Base-by-base conservation (phyloP, 2,888 invertebrate species). In the Drosophila fungiperda region DNA sequence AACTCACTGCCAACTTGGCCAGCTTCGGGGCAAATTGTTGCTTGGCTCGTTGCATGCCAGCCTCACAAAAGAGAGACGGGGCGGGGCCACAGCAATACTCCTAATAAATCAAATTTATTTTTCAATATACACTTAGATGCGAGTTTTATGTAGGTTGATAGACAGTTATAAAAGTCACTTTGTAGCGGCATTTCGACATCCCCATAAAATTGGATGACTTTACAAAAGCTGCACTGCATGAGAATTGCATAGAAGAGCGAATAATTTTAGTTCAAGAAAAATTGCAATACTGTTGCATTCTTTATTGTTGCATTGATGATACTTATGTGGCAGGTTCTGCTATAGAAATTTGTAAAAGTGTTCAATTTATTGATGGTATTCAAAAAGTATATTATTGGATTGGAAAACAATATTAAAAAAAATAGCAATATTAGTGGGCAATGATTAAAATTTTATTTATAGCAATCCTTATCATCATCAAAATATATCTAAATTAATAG, bases 71-170 rank as follows among this genome's bases (percentile, higher is more conserved):
- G n/a, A 33, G 33, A 26, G 26, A 32, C 23, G 26, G 38, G 26
- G 26, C 49, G n/a, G 40, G 33, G 49, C n/a, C 26, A 50, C 64
- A 52, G 62, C 65, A 69, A 66, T 69, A 63, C 53, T 72, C 50
- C 40, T 65, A 63, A 62, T 65, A 83, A 87, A 84, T 85, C 66
- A 71, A 87, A 87, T 84, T 87, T 87, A 74, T 68, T 80, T 76
- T 85, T 71, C 78, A 76, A 87, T 87, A 71, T 74, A 65, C 72
- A 78, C 73, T 76, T 76, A 54, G 61, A 54, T 52, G 52, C 55
- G 76, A 64, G 73, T 79, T 69, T 66, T 54, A 65, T 58, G 12
- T 60, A 60, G 55, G 53, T 57, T 50, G 58, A 50, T 53, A 45
- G 68, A 68, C 55, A 45, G 61, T 55, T 52, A 42, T 38, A 33